Evolutionary conservation across 2,888 invertebrate genomes (phyloP).

Genomic region (Nezara viridula): DNA sequence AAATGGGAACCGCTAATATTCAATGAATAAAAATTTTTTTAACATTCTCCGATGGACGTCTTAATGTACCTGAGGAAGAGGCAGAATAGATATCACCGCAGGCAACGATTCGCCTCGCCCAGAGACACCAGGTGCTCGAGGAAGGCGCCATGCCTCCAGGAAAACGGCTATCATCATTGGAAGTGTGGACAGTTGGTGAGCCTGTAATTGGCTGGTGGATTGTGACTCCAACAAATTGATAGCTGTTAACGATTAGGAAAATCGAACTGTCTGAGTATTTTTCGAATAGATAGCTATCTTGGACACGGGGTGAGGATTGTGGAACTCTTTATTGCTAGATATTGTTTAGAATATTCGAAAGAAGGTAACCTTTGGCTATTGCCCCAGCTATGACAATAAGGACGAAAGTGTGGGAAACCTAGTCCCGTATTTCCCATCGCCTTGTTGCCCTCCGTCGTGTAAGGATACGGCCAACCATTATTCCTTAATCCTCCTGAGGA

Average conservation of each 20-base stretch:
- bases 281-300: not conserved
- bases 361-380: not conserved
- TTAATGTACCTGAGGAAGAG: not conserved
- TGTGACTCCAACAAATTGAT: conserved; percentile 7
- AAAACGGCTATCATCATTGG: conserved; percentile 19
- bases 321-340: not conserved
- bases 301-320: not conserved
- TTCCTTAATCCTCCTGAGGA: conserved; percentile 26
- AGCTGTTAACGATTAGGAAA: not conserved
- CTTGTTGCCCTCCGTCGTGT: not conserved
- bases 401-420: conserved; percentile 18
- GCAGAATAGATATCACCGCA: not conserved
- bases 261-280: not conserved
- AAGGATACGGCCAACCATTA: not conserved
- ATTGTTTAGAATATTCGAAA: not conserved
- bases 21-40: no score
- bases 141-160: conserved; percentile 26
- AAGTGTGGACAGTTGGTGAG: conserved; percentile 23
- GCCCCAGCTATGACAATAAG: not conserved
- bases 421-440: not conserved
- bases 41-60: no score
- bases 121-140: conserved; percentile 13
- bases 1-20: no score
- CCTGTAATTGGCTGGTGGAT: not conserved
- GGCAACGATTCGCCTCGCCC: not conserved